Conservation (phyloP, 2,797 vertebrate genomes). For the Pseudomugil tenellus region DNA sequence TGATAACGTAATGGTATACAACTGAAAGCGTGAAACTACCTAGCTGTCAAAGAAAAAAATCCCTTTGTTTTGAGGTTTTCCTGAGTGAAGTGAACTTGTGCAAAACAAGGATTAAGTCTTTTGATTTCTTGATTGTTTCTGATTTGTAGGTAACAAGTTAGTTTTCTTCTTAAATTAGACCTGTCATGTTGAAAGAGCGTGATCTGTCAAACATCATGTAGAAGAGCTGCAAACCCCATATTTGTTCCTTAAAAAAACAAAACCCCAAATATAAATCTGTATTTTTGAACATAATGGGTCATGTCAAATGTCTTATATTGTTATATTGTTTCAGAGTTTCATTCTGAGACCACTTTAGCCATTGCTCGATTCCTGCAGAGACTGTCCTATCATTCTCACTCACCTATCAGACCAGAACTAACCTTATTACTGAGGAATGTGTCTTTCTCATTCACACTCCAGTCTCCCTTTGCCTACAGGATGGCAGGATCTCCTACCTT, state of each 20-base stretch:
- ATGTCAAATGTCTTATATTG: not conserved
- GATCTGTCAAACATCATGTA: slow-evolving; percentile 47
- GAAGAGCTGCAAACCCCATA: slow-evolving; percentile 36
- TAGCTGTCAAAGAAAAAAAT: not conserved
- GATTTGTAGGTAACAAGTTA: slow-evolving; percentile 53
- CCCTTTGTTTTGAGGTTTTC: not conserved
- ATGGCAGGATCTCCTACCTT: slow-evolving; percentile 42
- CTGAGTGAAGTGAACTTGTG: slow-evolving; percentile 9
- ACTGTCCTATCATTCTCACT: slow-evolving; percentile 38
- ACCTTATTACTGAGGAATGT: slow-evolving; percentile 78
- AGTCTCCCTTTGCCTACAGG: slow-evolving; percentile 37
- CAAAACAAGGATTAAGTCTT: slow-evolving; percentile 22
- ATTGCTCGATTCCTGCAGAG: slow-evolving; percentile 31
- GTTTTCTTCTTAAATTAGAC: slow-evolving; percentile 26
- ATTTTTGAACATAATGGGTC: not conserved
- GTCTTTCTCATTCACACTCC: slow-evolving; percentile 36
- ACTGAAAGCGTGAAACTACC: too few species aligned
- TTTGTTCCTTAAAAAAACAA: slow-evolving; percentile 24
- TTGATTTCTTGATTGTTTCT: slow-evolving; percentile 35
- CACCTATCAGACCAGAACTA: slow-evolving; percentile 68
- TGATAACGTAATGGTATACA: too few species aligned
- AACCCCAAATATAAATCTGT: not conserved
- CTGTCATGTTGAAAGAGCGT: slow-evolving; percentile 38
- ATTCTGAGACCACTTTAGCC: slow-evolving; percentile 14
- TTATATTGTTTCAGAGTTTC: slow-evolving; percentile 20